These are phyloP conservation scores for Drosophila quadrilineata DNA, from an alignment of 1,140 invertebrate genomes.

Conservation along the genomic window DNA sequence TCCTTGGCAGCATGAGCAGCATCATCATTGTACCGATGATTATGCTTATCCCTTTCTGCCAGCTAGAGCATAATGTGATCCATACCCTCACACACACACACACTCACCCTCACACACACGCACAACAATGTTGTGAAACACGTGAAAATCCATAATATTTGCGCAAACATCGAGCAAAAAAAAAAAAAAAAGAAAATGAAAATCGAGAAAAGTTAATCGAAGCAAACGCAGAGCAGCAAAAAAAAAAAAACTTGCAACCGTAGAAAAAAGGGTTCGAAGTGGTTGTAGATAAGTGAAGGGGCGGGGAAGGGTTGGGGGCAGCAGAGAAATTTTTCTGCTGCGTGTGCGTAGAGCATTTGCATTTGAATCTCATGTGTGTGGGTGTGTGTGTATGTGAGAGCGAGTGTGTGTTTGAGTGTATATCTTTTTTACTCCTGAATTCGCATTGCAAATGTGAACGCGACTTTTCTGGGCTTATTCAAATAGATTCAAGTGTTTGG, in stretches of 20 bases:
- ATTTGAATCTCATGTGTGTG: slow-evolving; percentile 35
- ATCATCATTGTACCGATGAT: slow-evolving; percentile 5
- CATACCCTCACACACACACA: background rate
- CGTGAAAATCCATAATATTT: slow-evolving; percentile 45
- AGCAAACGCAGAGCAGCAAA: slow-evolving; percentile 21
- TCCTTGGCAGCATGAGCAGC: slow-evolving; percentile 1
- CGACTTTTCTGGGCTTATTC: slow-evolving; percentile 33
- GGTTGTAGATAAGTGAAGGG: background rate
- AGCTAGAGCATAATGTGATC: slow-evolving; percentile 22
- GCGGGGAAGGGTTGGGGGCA: slow-evolving; percentile 4
- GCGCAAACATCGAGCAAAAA: slow-evolving; percentile 23
- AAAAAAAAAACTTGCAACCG: slow-evolving; percentile 27
- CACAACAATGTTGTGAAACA: background rate
- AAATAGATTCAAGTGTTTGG: slow-evolving; percentile 36
- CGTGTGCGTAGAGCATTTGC: slow-evolving; percentile 31
- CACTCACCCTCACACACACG: background rate
- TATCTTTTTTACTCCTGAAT: slow-evolving; percentile 1
- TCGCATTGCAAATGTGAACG: slow-evolving; percentile 61
- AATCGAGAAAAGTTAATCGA: slow-evolving; percentile 48
- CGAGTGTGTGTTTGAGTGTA: slow-evolving; percentile 2
- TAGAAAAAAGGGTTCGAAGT: slow-evolving; percentile 6
- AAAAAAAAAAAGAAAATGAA: no score
- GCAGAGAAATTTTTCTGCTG: slow-evolving; percentile 2
- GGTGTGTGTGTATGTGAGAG: background rate
- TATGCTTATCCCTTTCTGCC: slow-evolving; percentile 12